phyloP scores from a whole-genome alignment of 2,797 vertebrate genomes.

The Pipistrellus pygmaeus region DNA sequence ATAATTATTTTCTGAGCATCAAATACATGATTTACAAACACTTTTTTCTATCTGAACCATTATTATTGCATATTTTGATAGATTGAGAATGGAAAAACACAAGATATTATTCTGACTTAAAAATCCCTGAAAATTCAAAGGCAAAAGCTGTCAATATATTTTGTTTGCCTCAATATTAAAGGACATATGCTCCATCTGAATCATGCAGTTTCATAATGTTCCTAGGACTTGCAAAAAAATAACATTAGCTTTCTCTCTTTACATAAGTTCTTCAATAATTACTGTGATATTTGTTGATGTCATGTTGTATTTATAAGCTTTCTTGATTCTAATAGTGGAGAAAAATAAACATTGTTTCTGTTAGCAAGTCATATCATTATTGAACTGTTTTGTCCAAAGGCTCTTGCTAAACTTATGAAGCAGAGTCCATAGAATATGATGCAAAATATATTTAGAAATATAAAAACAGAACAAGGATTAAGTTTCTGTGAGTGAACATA shows the following conservation, averaged over 20 bases:
- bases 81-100: constrained; percentile 68
- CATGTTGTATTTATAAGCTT: constrained; percentile 62
- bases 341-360: constrained; percentile 31
- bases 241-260: constrained; percentile 27
- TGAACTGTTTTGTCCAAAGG: constrained; percentile 56
- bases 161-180: constrained; percentile 45
- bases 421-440: neutral
- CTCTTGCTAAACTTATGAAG: constrained; percentile 32
- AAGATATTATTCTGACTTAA: constrained; percentile 61
- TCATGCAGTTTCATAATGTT: constrained; percentile 61
- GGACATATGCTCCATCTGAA: constrained; percentile 58
- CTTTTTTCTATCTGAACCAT: neutral
- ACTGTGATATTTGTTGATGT: constrained; percentile 26
- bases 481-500: constrained; percentile 5
- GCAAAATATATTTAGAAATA: constrained; percentile 26
- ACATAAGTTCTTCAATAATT: neutral
- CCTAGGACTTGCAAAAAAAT: constrained; percentile 10
- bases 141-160: constrained; percentile 61
- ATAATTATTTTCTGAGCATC: neutral
- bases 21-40: constrained; percentile 17
- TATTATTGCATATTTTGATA: constrained; percentile 59
- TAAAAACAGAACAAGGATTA: constrained; percentile 1
- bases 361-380: constrained; percentile 28
- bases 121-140: constrained; percentile 65
- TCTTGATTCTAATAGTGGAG: neutral